These are phyloP conservation scores for Enteromius unitaeniatus DNA, from an alignment of 2,797 vertebrate genomes.

Conservation along the genomic window DNA sequence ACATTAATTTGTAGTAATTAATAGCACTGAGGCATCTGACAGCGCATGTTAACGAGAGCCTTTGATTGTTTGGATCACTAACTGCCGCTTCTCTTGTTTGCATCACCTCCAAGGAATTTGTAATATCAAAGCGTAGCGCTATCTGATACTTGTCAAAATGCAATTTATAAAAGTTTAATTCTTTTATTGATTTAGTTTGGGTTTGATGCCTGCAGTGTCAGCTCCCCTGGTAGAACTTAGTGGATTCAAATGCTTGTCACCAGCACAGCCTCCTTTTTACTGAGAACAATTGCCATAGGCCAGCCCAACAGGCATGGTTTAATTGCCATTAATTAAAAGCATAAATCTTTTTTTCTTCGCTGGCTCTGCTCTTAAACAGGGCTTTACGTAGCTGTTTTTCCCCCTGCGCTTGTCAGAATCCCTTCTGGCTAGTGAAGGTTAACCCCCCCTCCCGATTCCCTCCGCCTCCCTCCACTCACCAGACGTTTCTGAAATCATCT, in stretches of 20 bases:
- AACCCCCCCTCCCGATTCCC: constrained; percentile 67
- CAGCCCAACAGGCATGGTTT: constrained; percentile 99
- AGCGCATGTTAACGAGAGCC: constrained; percentile 95
- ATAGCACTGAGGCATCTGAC: constrained; percentile 96
- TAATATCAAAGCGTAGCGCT: constrained; percentile 98
- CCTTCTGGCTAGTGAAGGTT: constrained; percentile 96
- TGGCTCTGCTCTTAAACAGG: constrained; percentile 98
- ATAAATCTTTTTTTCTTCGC: constrained; percentile 99
- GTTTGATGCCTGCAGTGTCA: constrained; percentile 99
- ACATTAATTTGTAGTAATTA: constrained; percentile 99
- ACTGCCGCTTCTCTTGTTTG: constrained; percentile 96
- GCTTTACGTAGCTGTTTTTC: constrained; percentile 86
- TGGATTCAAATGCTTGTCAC: constrained; percentile 99
- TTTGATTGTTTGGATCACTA: constrained; percentile 99
- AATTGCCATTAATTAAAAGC: constrained; percentile 99
- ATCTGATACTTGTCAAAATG: constrained; percentile 99
- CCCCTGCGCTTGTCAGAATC: constrained; percentile 89
- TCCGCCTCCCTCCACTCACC: constrained; percentile 71
- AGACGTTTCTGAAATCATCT: constrained; percentile 89
- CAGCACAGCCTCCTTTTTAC: constrained; percentile 97
- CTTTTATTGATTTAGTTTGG: constrained; percentile 99
- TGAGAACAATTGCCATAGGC: constrained; percentile 99
- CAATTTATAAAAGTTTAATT: constrained; percentile 99
- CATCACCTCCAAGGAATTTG: constrained; percentile 97
- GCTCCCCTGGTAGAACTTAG: constrained; percentile 99